Evolutionary conservation across 1,140 invertebrate genomes (phyloP), one percentile per base, ranked within the genome.

Genomic region (Zeugodacus cucurbitae): DNA sequence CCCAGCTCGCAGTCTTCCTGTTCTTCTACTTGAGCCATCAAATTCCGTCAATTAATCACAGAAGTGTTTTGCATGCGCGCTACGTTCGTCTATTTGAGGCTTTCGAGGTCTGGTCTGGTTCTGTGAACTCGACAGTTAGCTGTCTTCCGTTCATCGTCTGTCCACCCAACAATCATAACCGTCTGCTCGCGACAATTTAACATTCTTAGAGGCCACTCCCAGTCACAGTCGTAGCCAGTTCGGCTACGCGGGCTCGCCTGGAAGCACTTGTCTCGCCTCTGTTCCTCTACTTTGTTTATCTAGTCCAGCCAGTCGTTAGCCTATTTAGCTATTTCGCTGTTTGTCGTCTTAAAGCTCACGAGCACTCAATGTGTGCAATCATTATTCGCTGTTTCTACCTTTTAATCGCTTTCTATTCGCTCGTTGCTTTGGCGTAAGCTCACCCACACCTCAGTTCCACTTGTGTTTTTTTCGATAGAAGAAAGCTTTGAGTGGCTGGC

Each of bases 11-110:
- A 8, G 1, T 26, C n/a, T 7, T 62, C 10, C 4, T 10, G 4
- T 62, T 22, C n/a, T 62, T 17, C n/a, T n/a, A n/a, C n/a, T n/a
- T n/a, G n/a, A n/a, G n/a, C n/a, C n/a, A n/a, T 86, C 54, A 86
- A 59, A 86, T 86, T 86, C 85, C 54, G 6, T 86, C 82, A 86
- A 86, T 86, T 86, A 86, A 86, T 86, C 82, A 86, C 82, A 54
- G 26, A 32, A 57, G 82, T 86, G 82, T 10, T 82, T 82, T 54
- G 74, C 44, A 29, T 82, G 22, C 11, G 37, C 41, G 17, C 2
- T 3, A 17, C 64, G 26, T 67, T 29, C 7, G 64, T 10, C n/a
- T 32, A 20, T 32, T 3, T n/a, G 6, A 32, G 26, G 32, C n/a
- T 67, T 34, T 67, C 62, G 26, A 14, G 8, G n/a, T n/a, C n/a